Base-by-base conservation (phyloP, 2,888 invertebrate species). In the Anodontia alba region DNA sequence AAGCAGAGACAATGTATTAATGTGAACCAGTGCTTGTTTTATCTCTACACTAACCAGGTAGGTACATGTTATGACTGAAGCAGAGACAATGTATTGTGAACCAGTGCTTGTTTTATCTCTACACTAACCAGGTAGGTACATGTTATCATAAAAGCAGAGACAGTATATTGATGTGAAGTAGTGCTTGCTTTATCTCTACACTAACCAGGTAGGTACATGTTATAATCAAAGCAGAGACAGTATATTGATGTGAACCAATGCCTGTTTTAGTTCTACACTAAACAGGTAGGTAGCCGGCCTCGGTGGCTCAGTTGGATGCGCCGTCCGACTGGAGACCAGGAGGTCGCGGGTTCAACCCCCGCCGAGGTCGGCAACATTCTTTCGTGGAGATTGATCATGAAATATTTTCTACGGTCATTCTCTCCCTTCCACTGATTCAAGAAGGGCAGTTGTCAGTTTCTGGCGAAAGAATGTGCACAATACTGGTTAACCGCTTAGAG, bases 171-270 rank as follows among this genome's bases (percentile, higher is more conserved):
- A 97, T 0, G 95, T 98, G 81, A 99, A 99, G 95, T 98, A 99
- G 92, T 98, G 98, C 81, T 96, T 99, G 69, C 96, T 99, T 49
- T 96, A 97, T 66, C 96, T 98, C 81, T 97, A 97, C 92, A 97
- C 98, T 0, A 97, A 98, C 94, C 98, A 97, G 96, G 97, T 96
- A 94, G 86, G 38, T 38, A 38, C 12, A n/a, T n/a, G 93, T 95
- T 99, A 77, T 98, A 97, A 69, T 96, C 96, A 0, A 95, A 96
- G 10, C 99, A 99, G 93, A 96, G 97, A 79, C 96, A 96, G 87
- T 96, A 92, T 73, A 98, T 99, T 89, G 96, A 97, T 0, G 95
- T 98, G 81, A 99, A 99, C 95, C 98, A 99, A 92, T 98, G 98
- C 81, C 96, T 99, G 69, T 96, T 99, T 49, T 96, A 97, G 66